Base-by-base conservation (phyloP, 2,888 invertebrate genomes). In the Iphiclides podalirius region DNA sequence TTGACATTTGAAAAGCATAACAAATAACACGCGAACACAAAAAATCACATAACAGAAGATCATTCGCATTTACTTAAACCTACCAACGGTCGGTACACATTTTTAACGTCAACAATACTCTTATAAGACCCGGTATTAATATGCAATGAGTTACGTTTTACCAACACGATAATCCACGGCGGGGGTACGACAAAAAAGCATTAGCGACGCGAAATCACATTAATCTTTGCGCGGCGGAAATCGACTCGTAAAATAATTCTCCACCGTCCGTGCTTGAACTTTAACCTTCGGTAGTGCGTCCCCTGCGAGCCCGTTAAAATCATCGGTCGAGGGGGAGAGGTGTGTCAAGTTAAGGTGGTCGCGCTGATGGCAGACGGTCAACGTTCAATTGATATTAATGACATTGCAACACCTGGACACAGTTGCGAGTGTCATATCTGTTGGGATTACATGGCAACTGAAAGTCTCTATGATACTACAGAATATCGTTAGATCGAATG, bases 331-430 rank as follows among this genome's bases (percentile, higher is more conserved):
- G 55, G 61, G 66, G 70, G 68, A 50, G 61, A 35, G 59, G 64
- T 4, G 56, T 72, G 53, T 71, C 79, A 54, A 16, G 50, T 54
- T 75, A 61, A 11, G 47, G 40, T 73, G 79, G 83, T 50, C 26
- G 53, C 51, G 42, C 48, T 58, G 64, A 65, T 67, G 71, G 66
- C 72, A 71, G 70, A 77, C 75, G 82, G 87, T 76, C 81, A 82
- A 59, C 75, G 75, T 71, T 76, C 84, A 83, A 87, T 87, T 86
- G 87, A 86, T 85, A 87, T 86, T 83, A 86, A 87, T 83, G 82
- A 74, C 65, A 60, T 64, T 66, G 71, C 67, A 72, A 75, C 87
- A 87, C 87, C 87, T 87, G 87, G 85, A 78, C 67, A 59, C 77
- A 60, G 64, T 63, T 66, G 70, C 72, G 68, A 70, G 68, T 68